Evolutionary conservation across 2,113 vertebrate genomes (phyloP), one percentile per base, ranked within the genome.

Genomic region (Plectropomus leopardus): DNA sequence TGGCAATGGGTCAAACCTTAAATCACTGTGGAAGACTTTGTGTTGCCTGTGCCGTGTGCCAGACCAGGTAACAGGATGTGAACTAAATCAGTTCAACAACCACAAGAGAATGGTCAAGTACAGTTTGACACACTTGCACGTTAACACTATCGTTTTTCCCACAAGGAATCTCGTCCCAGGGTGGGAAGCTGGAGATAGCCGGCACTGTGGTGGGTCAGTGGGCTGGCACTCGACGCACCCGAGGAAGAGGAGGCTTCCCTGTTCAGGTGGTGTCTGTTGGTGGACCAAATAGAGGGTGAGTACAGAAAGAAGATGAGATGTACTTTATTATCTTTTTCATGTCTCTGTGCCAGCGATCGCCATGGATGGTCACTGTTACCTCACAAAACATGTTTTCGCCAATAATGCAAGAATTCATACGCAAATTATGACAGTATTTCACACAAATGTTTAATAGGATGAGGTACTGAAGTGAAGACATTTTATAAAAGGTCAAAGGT

Each of bases 121-220:
- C 36, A 11, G 23, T 34, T n/a, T 7, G 50, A 17, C 10, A 4
- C 57, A 44, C 24, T 14, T 16, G 26, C 23, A 8, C 61, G 40
- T 55, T 44, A 55, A 51, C 28, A 17, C 19, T 0, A 2, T 44
- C 81, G 10, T 14, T 17, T 8, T 26, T 21, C 11, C 51, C 45
- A 0, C 59, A 96, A 92, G 94, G 96, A 82, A 96, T 98, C 85
- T 95, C 97, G 86, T 96, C 96, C 88, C 97, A 97, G 92, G 98
- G 97, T 88, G 98, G 97, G 87, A 99, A 98, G 91, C 95, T 99
- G 89, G 97, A 98, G 95, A 99, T 99, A 59, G 97, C 98, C 11
- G 98, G 98, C 91, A 99, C 97, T 1, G 97, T 99, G 76, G 97
- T 98, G 24, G 98, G 98, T 84, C 98, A 98, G 9, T 99, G 98